Base-by-base conservation (phyloP, 2,113 vertebrate genomes). In the Tachycineta bicolor region DNA sequence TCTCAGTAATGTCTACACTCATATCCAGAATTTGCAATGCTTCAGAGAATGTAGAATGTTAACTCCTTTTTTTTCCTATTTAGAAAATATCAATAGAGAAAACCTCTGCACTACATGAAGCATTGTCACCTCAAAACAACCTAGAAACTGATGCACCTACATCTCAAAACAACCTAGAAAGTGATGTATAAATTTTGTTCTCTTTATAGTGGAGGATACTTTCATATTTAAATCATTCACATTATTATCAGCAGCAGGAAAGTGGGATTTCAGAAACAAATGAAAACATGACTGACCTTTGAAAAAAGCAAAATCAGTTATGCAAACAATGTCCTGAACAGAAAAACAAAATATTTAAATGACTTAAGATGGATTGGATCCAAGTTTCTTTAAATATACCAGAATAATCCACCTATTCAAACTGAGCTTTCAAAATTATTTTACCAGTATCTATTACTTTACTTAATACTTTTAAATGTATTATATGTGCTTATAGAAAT, bases 231-330 rank as follows among this genome's bases (percentile, higher is more conserved):
- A 90, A 73, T 64, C 3, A 73, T 53, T 78, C 53, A 24, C 5
- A 3, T 50, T 77, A 79, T 28, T 64, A 73, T 13, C 65, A 91
- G 15, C 43, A 87, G 59, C 41, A 93, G 31, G 5, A 62, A 93
- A 76, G 49, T 19, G 17, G 22, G 89, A 93, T 60, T 91, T 96
- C 71, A 79, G 49, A 65, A 91, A 90, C 60, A 93, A 79, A 44
- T 39, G 7, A 64, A 90, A 83, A 74, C 10, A 50, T 19, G 10
- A 70, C 31, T 79, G 47, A 90, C 44, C 24, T 75, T 58, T 3
- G 2, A 63, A 55, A 83, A 79, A 76, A 33, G 0, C 16, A 77
- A 65, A 67, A 90, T 33, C 33, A 65, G 34, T 69, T 70, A 82
- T 29, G 24, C 26, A 93, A 93, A 83, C 28, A 73, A n/a, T 21